Evolutionary conservation across 1,140 invertebrate genomes (phyloP), one percentile per base, ranked within the genome.

Genomic region (Trichonephila clavipes): DNA sequence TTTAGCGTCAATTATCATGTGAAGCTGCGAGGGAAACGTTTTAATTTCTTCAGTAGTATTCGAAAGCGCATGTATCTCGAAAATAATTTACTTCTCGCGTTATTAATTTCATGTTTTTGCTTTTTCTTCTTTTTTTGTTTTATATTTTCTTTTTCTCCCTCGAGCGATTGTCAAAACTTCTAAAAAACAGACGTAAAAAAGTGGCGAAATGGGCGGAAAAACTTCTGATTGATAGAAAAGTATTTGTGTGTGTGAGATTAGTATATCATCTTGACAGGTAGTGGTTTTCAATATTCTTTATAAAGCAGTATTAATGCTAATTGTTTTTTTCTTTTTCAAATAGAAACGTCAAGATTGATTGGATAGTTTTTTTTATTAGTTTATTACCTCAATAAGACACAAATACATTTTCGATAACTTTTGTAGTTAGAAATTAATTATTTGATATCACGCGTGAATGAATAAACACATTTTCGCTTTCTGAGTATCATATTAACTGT

Each of bases 1-100:
- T 77, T 77, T 77, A 34, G 72, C 72, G 72, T 34, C 72, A 77
- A 77, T 77, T 77, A 77, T n/a, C n/a, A 24, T 16, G 69, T 24
- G 14, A 24, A 24, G 2, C 6, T 77, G 28, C 3, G 28, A 16
- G 10, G 12, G 10, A 28, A 6, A 6, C 34, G 72, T 77, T 77
- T 40, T 77, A 77, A 77, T 77, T 77, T 40, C 28, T 34, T 16
- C 34, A 28, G 28, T 7, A 40, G 14, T 18, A 40, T 40, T 77
- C 72, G 16, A 77, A 77, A 77, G 28, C 69, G n/a, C 24, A 72
- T 34, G 69, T 28, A 72, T 72, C 34, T 40, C 34, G 34, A 24
- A 72, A 72, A 72, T 34, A 18, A 72, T 24, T 40, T 72, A 72
- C 69, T 72, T 72, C 69, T 72, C 69, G 18, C 16, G 28, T 28